Evolutionary conservation across 2,888 invertebrate genomes (phyloP).

Genomic region (Oligia strigilis): DNA sequence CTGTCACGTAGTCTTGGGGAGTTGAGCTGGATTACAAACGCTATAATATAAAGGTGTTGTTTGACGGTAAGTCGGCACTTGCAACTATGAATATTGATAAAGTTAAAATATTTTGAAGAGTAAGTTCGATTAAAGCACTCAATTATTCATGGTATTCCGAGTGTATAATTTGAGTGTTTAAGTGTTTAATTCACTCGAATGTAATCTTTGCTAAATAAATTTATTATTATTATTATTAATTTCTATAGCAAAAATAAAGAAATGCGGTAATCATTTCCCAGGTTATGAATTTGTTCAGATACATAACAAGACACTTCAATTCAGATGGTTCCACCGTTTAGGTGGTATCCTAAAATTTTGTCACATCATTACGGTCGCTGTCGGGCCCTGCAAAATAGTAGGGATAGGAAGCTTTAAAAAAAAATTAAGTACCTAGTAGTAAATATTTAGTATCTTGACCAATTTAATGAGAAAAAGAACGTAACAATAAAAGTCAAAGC

Average conservation of each 20-base stretch:
- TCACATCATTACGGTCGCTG: neutral
- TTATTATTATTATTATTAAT: neutral
- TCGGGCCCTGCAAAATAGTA: neutral
- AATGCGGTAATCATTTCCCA: neutral
- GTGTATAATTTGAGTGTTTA: neutral
- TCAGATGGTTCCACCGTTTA: neutral
- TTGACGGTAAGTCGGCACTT: neutral
- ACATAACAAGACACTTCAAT: too few species aligned
- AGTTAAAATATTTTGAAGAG: neutral
- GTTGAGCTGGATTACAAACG: conserved; percentile 37
- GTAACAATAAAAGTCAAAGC: neutral
- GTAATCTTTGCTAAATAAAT: too few species aligned
- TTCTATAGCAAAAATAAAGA: neutral
- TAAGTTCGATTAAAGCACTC: neutral
- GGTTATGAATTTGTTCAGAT: neutral
- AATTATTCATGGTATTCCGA: neutral
- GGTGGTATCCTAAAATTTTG: neutral
- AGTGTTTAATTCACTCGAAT: too few species aligned
- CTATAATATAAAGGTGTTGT: conserved; percentile 8
- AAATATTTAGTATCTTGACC: conserved; percentile 1
- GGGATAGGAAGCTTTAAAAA: neutral
- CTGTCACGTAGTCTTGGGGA: conserved; percentile 53
- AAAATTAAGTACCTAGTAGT: too few species aligned
- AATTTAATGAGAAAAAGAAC: conserved; percentile 2
- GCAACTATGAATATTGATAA: conserved; percentile 13